These are phyloP conservation scores for Pristiophorus japonicus DNA, from an alignment of 2,113 vertebrate genomes.

Conservation along the genomic window DNA sequence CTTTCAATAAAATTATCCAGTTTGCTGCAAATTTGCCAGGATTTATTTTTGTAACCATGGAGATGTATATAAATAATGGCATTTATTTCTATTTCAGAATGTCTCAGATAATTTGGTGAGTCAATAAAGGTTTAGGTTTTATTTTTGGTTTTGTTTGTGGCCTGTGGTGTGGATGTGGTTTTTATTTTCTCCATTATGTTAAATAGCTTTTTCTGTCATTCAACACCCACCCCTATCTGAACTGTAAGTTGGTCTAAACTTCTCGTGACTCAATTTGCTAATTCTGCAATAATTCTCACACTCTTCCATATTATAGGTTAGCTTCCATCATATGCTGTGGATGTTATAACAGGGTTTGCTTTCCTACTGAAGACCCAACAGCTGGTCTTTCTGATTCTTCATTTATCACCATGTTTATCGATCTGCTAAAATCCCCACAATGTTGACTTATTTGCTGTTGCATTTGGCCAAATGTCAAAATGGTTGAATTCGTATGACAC, in stretches of 20 bases:
- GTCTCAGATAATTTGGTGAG: neutral
- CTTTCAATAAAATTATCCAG: constrained; percentile 28
- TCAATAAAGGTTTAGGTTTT: neutral
- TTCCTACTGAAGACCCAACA: neutral
- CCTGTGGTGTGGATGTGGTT: neutral
- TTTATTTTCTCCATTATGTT: neutral
- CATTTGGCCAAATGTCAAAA: neutral
- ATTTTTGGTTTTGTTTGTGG: neutral
- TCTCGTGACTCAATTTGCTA: neutral
- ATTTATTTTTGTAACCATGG: constrained; percentile 14
- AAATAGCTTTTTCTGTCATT: neutral
- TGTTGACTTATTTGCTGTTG: neutral
- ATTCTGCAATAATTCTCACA: neutral
- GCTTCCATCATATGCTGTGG: neutral
- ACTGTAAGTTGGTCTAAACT: neutral
- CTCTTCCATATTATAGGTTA: neutral
- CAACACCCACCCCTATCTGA: neutral
- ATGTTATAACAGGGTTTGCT: neutral
- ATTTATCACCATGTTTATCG: neutral
- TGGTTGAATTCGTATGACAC: neutral
- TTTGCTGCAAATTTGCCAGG: constrained; percentile 25
- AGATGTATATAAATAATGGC: neutral
- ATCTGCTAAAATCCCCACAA: neutral
- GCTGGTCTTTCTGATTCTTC: neutral
- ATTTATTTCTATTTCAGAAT: constrained; percentile 21